These are phyloP conservation scores for Cliona cf. orientalis DNA, from an alignment of 37 sponge, comb jelly and placozoan genomes.

Conservation along the genomic window DNA sequence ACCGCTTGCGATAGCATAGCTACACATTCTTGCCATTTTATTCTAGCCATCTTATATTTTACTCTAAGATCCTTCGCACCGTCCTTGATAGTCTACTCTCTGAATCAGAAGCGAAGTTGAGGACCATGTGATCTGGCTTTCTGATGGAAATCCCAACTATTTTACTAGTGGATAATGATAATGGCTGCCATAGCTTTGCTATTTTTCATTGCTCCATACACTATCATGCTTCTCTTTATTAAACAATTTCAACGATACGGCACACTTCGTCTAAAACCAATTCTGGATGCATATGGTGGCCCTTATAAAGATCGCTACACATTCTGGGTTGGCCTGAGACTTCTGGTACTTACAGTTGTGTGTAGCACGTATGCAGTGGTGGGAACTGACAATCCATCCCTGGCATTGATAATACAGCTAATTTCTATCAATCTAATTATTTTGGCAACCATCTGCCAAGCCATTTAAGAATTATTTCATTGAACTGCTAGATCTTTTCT, in stretches of 20 bases:
- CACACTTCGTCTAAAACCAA: constrained; percentile 14
- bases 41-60: constrained; percentile 59
- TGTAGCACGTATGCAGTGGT: constrained; percentile 1
- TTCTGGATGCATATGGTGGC: constrained; percentile 37
- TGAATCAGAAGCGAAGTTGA: neutral
- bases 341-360: constrained; percentile 12
- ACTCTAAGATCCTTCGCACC: constrained; percentile 39
- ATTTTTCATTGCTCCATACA: constrained; percentile 30
- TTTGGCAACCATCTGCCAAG: constrained; percentile 23
- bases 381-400: neutral
- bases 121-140: constrained; percentile 26
- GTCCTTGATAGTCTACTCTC: constrained; percentile 27
- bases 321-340: constrained; percentile 54
- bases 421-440: neutral
- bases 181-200: constrained; percentile 2
- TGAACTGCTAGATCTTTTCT: constrained; percentile 22
- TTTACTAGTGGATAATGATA: constrained; percentile 1
- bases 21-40: constrained; percentile 49
- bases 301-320: constrained; percentile 47
- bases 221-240: constrained; percentile 6
- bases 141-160: constrained; percentile 32
- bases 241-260: neutral
- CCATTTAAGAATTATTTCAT: constrained; percentile 33
- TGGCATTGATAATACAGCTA: constrained; percentile 9
- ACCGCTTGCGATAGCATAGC: neutral